Percentiles rank a stretch among this genome's conserved stretches.
phyloP scores from a whole-genome alignment of 2,888 invertebrate genomes.

The Zygaena filipendulae region DNA sequence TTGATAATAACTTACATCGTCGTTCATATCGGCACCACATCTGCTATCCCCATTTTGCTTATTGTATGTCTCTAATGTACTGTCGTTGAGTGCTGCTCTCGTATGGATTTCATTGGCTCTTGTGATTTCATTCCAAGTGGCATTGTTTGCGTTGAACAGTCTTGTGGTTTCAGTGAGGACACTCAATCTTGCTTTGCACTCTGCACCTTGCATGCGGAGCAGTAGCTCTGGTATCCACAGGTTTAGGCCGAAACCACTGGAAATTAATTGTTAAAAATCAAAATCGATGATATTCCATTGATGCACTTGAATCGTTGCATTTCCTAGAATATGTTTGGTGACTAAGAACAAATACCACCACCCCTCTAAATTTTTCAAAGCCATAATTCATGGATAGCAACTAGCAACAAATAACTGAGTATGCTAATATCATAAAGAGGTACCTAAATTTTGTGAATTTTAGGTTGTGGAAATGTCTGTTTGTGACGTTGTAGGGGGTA shows the following conservation, averaged over 20 bases:
- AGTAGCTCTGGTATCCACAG: conserved; percentile 84
- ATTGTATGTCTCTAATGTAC: conserved; percentile 19
- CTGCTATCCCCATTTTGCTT: conserved; percentile 18
- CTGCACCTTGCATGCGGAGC: conserved; percentile 58
- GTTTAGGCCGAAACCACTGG: conserved; percentile 74
- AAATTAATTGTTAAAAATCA: too few relatives aligned
- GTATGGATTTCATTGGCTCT: conserved; percentile 50
- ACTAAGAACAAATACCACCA: too few relatives aligned
- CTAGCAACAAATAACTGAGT: too few relatives aligned
- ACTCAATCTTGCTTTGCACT: conserved; percentile 34
- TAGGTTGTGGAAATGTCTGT: too few relatives aligned
- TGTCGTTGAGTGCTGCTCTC: conserved; percentile 25
- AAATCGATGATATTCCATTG: not conserved
- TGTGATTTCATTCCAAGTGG: conserved; percentile 48
- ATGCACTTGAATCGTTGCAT: too few relatives aligned
- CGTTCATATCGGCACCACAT: conserved; percentile 39
- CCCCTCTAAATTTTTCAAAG: too few relatives aligned
- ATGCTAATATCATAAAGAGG: too few relatives aligned
- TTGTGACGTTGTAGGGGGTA: too few relatives aligned
- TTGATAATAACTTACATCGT: conserved; percentile 35
- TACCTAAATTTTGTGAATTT: too few relatives aligned
- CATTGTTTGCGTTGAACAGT: conserved; percentile 31
- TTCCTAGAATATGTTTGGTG: too few relatives aligned
- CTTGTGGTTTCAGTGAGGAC: conserved; percentile 34
- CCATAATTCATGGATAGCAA: not conserved